Base-by-base conservation (phyloP, 2,888 invertebrate species). In the Vannuccia rotundouncinata region DNA sequence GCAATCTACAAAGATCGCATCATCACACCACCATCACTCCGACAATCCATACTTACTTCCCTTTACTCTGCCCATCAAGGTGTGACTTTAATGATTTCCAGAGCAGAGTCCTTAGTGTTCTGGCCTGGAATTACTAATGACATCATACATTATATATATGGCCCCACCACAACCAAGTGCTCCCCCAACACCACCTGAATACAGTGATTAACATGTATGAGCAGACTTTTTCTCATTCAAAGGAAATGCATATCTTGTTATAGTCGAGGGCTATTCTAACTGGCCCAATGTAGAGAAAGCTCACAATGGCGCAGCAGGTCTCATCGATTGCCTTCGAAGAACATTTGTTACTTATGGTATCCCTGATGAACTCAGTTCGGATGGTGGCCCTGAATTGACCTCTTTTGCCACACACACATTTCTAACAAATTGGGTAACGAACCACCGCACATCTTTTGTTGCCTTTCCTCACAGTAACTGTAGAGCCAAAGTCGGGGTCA, bases 191-290 rank as follows among this genome's bases (percentile, higher is more conserved):
- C 84, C 84, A 66, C 83, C 82, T 1, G 81, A 80, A 22, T 31
- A 31, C 22, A 81, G 82, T 25, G 78, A 79, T n/a, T 83, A 82
- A 74, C 79, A 77, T 59, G 31, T 82, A 1, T 79, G 79, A 28
- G 81, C 81, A 10, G 31, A 82, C 77, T 79, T 78, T 79, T 82
- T 83, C 79, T 0, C n/a, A 59, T 79, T 82, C 81, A 81, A 82
- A 28, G 83, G 84, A 5, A 59, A 13, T 31, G 81, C 81, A 76
- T 84, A 83, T 77, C 80, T 83, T 1, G 83, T 83, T 1, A 77
- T 83, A 0, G 84, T 84, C 0, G 83, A 84, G 80, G 59, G 83
- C 29, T 84, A 83, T 74, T 82, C 82, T 59, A 84, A 84, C 83
- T 83, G 83, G 83, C 83, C 83, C 10, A 83, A 83, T 13, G 79